Evolutionary conservation across 1,140 invertebrate genomes (phyloP).

Genomic region (Bilobella aurantiaca): DNA sequence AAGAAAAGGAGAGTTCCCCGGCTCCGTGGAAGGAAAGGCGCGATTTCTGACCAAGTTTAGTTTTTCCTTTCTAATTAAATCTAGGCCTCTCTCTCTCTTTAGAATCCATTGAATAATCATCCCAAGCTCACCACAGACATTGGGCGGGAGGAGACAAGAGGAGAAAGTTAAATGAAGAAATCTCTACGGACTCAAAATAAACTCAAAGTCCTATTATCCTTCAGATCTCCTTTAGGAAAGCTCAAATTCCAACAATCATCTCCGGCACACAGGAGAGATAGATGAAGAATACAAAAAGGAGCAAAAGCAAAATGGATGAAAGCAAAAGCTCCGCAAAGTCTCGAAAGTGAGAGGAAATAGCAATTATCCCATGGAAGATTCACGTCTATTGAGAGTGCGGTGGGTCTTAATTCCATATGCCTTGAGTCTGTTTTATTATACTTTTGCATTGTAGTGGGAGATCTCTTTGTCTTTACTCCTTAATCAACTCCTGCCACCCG

Average conservation of each 20-base stretch:
- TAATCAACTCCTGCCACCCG: constrained; percentile 26
- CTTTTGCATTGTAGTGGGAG: no score
- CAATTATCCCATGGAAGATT: no score
- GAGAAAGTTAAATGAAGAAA: constrained; percentile 4
- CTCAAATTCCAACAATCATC: no score
- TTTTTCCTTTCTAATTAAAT: constrained; percentile 36
- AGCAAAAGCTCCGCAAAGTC: no score
- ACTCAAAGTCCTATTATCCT: constrained; percentile 1
- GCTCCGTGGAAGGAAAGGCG: neutral
- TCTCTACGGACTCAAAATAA: neutral
- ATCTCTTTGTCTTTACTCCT: constrained; percentile 9
- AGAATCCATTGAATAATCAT: constrained; percentile 34
- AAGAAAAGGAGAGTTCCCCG: neutral
- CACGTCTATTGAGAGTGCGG: no score
- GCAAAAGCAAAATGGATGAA: no score
- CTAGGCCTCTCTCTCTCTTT: constrained; percentile 22
- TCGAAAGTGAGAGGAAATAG: neutral
- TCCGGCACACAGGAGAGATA: no score
- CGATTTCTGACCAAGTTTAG: constrained; percentile 10
- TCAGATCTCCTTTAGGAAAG: neutral
- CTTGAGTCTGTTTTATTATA: no score
- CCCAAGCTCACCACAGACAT: constrained; percentile 7
- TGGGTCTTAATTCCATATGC: neutral
- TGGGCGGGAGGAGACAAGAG: no score
- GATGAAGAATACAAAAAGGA: no score